These are phyloP conservation scores for Eremophila alpestris DNA, from an alignment of 2,797 vertebrate genomes.

Conservation along the genomic window DNA sequence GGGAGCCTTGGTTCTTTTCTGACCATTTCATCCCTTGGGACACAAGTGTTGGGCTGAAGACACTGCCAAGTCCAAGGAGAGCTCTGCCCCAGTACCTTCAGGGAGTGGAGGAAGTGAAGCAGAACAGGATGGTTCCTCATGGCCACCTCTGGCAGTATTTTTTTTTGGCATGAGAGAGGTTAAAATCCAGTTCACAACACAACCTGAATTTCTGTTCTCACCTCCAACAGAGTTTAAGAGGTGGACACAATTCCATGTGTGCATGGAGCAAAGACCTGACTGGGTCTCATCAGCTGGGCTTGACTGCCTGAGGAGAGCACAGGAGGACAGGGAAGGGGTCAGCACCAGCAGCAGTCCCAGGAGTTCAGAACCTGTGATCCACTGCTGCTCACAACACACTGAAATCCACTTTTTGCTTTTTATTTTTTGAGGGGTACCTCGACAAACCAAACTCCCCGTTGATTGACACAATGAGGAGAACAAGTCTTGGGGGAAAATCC, in stretches of 20 bases:
- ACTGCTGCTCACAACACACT: not conserved
- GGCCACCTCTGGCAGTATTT: not conserved
- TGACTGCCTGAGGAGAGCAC: rapidly evolving
- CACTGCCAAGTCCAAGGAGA: not conserved
- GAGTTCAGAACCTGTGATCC: not conserved
- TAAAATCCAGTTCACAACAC: not conserved
- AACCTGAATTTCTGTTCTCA: not conserved
- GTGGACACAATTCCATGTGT: rapidly evolving
- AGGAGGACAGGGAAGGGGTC: not conserved
- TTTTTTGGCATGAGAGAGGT: not conserved
- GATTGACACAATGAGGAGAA: not conserved
- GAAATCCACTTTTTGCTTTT: not conserved
- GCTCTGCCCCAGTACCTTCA: not conserved
- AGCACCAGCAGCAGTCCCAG: not conserved
- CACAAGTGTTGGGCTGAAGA: rapidly evolving
- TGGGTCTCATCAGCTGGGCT: not conserved
- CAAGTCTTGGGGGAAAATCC: not conserved
- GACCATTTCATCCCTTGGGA: not conserved
- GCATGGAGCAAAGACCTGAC: not conserved
- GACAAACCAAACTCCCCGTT: not conserved
- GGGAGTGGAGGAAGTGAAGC: not conserved
- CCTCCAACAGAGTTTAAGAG: not conserved
- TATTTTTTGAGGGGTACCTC: not conserved
- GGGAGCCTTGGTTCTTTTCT: not conserved
- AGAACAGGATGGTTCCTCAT: not conserved